Conservation (phyloP, 1,140 invertebrate species). For the Tenebrio molitor region DNA sequence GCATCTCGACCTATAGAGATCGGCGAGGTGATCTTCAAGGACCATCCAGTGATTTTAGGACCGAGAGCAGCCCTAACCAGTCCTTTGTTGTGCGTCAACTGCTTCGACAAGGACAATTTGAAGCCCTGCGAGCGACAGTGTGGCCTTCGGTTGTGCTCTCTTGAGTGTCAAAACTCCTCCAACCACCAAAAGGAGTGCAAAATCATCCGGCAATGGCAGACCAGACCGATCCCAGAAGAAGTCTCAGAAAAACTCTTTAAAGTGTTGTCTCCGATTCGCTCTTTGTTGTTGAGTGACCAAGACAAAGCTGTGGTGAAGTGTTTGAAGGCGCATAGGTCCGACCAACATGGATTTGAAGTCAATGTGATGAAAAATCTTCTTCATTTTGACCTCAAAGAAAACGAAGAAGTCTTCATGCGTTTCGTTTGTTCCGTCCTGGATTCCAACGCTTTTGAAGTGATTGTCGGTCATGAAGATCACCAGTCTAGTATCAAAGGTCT, state of each 20-base stretch:
- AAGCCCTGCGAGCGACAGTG: conserved; percentile 71
- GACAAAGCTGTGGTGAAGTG: conserved; percentile 70
- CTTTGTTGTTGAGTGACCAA: conserved; percentile 69
- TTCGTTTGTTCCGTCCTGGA: conserved; percentile 76
- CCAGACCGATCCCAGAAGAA: conserved; percentile 66
- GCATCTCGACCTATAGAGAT: conserved; percentile 73
- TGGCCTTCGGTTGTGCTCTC: conserved; percentile 72
- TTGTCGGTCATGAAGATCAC: conserved; percentile 65
- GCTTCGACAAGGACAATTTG: conserved; percentile 68
- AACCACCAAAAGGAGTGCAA: conserved; percentile 73
- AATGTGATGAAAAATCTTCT: conserved; percentile 70
- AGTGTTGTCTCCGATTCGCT: conserved; percentile 73
- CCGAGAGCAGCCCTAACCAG: conserved; percentile 69
- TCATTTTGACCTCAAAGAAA: conserved; percentile 69
- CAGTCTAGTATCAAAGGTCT: conserved; percentile 75
- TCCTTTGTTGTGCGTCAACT: conserved; percentile 70
- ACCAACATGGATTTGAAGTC: conserved; percentile 72
- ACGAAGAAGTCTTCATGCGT: conserved; percentile 75
- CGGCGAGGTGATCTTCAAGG: conserved; percentile 78
- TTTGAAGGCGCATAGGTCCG: conserved; percentile 71
- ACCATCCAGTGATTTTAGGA: conserved; percentile 76
- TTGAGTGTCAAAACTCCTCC: conserved; percentile 69
- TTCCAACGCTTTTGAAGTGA: conserved; percentile 82
- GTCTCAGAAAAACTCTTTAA: conserved; percentile 69
- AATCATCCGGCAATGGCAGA: conserved; percentile 69